These are phyloP conservation scores for Tridacna crocea DNA, from an alignment of 2,888 invertebrate species.

Conservation along the genomic window DNA sequence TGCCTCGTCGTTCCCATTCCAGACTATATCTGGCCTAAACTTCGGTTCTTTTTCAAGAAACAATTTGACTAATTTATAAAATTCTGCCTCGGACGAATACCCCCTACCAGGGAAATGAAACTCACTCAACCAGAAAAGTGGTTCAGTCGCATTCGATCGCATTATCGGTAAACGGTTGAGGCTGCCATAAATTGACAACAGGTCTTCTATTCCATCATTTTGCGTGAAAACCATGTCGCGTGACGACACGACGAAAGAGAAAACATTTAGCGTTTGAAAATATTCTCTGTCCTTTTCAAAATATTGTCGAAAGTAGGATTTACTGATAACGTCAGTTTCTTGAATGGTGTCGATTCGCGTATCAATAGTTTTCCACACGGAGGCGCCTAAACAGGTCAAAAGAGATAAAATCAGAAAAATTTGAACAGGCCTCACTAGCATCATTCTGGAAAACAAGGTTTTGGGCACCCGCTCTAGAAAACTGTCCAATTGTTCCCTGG, in stretches of 20 bases:
- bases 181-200: neutral
- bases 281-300: neutral
- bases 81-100: slow-evolving; percentile 29
- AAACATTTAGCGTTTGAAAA: neutral
- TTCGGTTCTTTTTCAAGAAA: slow-evolving; percentile 27
- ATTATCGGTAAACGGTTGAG: neutral
- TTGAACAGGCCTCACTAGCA: slow-evolving; percentile 30
- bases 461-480: slow-evolving; percentile 36
- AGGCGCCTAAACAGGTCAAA: slow-evolving; percentile 24
- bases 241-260: neutral
- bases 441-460: slow-evolving; percentile 34
- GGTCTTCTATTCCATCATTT: neutral
- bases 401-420: slow-evolving; percentile 19
- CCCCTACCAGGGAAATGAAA: slow-evolving; percentile 5
- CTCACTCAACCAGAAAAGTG: neutral
- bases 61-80: slow-evolving; percentile 11
- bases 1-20: slow-evolving; percentile 13
- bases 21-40: slow-evolving; percentile 39
- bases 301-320: slow-evolving; percentile 41
- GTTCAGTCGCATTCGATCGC: neutral
- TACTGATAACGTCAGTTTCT: slow-evolving; percentile 37
- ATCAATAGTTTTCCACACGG: slow-evolving; percentile 30
- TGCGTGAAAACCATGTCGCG: neutral
- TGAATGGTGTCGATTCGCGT: slow-evolving; percentile 38
- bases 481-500: slow-evolving; percentile 45